Conservation (phyloP, 2,797 vertebrate genomes). For the Halcyon chelicuti region DNA sequence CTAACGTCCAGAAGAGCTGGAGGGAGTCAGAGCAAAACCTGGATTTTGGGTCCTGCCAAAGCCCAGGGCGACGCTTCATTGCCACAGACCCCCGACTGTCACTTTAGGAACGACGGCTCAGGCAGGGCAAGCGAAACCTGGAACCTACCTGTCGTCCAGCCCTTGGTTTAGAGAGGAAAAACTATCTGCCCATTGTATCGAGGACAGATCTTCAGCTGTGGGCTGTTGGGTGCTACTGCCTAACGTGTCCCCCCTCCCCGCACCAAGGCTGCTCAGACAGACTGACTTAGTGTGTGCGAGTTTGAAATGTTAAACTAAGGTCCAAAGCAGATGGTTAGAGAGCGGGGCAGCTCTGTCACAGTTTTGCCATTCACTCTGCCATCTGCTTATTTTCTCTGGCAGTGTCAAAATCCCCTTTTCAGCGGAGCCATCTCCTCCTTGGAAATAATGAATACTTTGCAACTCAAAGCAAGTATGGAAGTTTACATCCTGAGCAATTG, state of each 20-base stretch:
- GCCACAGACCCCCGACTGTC: background rate
- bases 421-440: fast-evolving
- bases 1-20: background rate
- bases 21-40: background rate
- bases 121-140: fast-evolving
- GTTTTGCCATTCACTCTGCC: background rate
- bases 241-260: background rate
- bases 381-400: background rate
- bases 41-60: background rate
- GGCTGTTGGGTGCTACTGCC: background rate
- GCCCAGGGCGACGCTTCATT: fast-evolving
- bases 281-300: background rate
- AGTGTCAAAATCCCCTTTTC: background rate
- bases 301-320: background rate
- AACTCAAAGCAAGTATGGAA: background rate
- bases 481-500: background rate
- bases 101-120: background rate
- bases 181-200: background rate
- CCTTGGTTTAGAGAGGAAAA: background rate
- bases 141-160: background rate
- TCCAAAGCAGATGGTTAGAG: background rate
- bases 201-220: fast-evolving
- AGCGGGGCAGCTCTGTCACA: background rate
- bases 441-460: background rate
- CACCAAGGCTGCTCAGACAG: background rate